Evolutionary conservation across 2,888 invertebrate genomes (phyloP).

Genomic region (Xestoiulus laeticollis): DNA sequence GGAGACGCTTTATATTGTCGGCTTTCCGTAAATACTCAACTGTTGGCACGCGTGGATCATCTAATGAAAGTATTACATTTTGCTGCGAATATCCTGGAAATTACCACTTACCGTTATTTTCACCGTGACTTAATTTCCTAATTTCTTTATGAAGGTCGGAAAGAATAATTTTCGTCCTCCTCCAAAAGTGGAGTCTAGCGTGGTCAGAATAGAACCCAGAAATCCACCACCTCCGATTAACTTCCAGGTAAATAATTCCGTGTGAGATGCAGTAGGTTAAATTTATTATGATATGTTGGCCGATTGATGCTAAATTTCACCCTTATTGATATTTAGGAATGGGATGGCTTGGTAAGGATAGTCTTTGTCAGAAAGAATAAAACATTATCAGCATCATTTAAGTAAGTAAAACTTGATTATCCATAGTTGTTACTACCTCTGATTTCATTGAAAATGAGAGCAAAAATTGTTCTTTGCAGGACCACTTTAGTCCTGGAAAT

Average conservation of each 20-base stretch:
- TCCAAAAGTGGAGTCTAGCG: constrained; percentile 98
- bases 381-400: constrained; percentile 54
- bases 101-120: constrained; percentile 56
- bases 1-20: constrained; percentile 97
- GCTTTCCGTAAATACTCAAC: constrained; percentile 94
- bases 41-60: constrained; percentile 93
- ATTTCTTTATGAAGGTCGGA: constrained; percentile 74
- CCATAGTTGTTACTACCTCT: background rate
- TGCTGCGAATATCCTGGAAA: background rate
- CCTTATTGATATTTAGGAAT: constrained; percentile 68
- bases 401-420: constrained; percentile 40
- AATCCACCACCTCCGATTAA: constrained; percentile 97
- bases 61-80: constrained; percentile 81
- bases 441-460: background rate
- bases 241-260: constrained; percentile 73
- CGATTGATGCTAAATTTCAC: background rate
- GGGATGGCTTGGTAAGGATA: constrained; percentile 94
- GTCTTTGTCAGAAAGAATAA: constrained; percentile 54
- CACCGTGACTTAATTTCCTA: constrained; percentile 51
- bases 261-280: background rate
- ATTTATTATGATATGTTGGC: background rate
- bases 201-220: constrained; percentile 95
- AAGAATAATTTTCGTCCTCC: constrained; percentile 99
- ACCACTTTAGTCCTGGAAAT: constrained; percentile 64
- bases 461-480: constrained; percentile 63